A percentile compares a stretch with the other conserved stretches of the same genome.
These are phyloP conservation scores for Hirtodrosophila confusa DNA, from an alignment of 2,888 invertebrate species.

Conservation along the genomic window DNA sequence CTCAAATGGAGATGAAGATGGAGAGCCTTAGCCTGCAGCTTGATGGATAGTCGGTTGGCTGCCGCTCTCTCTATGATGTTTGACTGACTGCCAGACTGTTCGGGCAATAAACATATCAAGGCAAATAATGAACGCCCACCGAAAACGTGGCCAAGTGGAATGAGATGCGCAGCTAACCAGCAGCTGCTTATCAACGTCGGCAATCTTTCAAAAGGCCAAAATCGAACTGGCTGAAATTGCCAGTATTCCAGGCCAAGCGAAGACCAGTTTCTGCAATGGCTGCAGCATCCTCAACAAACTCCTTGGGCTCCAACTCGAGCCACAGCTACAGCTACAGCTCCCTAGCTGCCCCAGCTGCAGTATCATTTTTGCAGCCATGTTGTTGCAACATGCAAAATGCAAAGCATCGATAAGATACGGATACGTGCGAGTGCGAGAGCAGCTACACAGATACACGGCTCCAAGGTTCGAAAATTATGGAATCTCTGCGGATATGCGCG, in stretches of 20 bases:
- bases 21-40: background rate
- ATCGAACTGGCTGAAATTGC: slow-evolving; percentile 43
- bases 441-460: background rate
- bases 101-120: slow-evolving; percentile 70
- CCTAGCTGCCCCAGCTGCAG: slow-evolving; percentile 1
- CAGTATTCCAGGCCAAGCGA: slow-evolving; percentile 5
- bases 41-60: slow-evolving; percentile 29
- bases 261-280: slow-evolving; percentile 71
- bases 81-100: slow-evolving; percentile 21
- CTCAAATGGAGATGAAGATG: background rate
- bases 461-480: slow-evolving; percentile 67
- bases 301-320: slow-evolving; percentile 2
- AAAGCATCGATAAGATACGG: slow-evolving; percentile 80
- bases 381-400: slow-evolving; percentile 78
- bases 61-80: slow-evolving; percentile 2
- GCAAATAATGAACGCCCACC: slow-evolving; percentile 57
- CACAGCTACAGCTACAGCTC: no score
- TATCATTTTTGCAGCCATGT: slow-evolving; percentile 49
- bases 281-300: slow-evolving; percentile 29
- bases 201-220: slow-evolving; percentile 83
- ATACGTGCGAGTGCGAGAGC: slow-evolving; percentile 31
- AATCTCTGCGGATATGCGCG: slow-evolving; percentile 80
- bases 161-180: slow-evolving; percentile 27
- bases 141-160: slow-evolving; percentile 18
- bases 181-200: slow-evolving; percentile 83